These are phyloP conservation scores for Capricornis sumatraensis DNA, from an alignment of 2,113 vertebrate species.

Conservation along the genomic window DNA sequence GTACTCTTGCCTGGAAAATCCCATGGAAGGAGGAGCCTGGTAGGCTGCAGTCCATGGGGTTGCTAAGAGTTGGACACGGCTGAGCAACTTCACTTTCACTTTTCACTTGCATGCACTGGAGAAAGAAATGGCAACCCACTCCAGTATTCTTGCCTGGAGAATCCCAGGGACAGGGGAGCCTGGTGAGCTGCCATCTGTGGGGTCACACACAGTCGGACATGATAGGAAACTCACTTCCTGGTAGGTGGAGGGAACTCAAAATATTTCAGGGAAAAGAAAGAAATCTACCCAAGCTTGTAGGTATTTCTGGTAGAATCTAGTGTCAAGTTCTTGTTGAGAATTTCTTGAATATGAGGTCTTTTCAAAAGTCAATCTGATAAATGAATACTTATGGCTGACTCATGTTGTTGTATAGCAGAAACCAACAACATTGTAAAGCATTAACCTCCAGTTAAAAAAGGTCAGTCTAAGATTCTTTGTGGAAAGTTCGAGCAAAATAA, in stretches of 20 bases:
- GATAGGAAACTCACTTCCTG: neutral
- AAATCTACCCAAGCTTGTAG: neutral
- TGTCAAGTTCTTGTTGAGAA: neutral
- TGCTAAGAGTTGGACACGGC: rapidly evolving
- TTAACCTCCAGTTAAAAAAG: neutral
- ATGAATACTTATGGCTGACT: neutral
- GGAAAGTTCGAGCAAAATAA: neutral
- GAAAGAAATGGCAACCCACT: no score
- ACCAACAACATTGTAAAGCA: neutral
- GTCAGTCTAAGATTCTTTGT: neutral
- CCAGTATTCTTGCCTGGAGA: no score
- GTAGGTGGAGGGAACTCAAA: neutral
- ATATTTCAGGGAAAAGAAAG: neutral
- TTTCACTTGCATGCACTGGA: no score
- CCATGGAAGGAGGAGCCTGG: no score
- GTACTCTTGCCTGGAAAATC: no score
- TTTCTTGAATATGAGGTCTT: neutral
- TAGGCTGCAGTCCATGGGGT: no score
- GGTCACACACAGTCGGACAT: no score
- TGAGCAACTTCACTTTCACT: no score
- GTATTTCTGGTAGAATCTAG: neutral
- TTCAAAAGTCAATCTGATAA: neutral
- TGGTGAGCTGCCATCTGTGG: no score
- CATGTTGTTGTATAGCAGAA: neutral
- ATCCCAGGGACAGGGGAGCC: no score